These are phyloP conservation scores for Malaclemys terrapin DNA, from an alignment of 2,113 vertebrate species.

Conservation along the genomic window DNA sequence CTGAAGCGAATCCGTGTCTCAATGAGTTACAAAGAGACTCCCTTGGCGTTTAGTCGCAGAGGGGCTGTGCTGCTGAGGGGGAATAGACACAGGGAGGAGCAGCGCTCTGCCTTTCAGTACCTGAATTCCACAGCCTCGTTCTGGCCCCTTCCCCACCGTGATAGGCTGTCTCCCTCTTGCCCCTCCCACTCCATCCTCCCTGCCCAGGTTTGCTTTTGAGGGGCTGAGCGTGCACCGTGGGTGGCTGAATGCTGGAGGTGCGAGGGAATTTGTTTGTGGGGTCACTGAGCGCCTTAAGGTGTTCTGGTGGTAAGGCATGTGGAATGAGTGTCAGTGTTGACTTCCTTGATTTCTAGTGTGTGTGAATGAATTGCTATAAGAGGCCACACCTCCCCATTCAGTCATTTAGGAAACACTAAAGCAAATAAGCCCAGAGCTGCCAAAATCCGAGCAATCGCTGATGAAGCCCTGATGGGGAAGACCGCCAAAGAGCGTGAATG, in stretches of 20 bases:
- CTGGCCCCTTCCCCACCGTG: background rate
- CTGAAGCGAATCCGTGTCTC: background rate
- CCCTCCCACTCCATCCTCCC: background rate
- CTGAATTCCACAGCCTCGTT: background rate
- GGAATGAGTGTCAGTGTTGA: background rate
- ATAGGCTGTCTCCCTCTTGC: background rate
- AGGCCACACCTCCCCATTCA: background rate
- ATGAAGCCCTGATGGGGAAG: conserved; percentile 30
- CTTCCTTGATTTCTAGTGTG: background rate
- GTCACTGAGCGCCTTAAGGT: background rate
- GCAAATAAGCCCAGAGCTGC: conserved; percentile 21
- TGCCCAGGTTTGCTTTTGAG: background rate
- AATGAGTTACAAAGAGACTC: background rate
- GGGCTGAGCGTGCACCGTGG: background rate
- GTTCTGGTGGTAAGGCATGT: fast-evolving
- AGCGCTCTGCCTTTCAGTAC: background rate
- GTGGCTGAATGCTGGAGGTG: background rate
- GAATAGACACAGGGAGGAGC: fast-evolving
- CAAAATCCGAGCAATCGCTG: conserved; percentile 22
- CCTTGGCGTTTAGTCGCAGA: background rate
- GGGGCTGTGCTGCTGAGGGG: fast-evolving
- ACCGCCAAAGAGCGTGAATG: conserved; percentile 34
- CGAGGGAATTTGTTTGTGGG: background rate
- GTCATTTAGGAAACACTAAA: conserved; percentile 32
- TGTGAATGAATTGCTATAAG: background rate